phyloP scores from a whole-genome alignment of 2,888 invertebrate genomes.

The Litoditis marina region DNA sequence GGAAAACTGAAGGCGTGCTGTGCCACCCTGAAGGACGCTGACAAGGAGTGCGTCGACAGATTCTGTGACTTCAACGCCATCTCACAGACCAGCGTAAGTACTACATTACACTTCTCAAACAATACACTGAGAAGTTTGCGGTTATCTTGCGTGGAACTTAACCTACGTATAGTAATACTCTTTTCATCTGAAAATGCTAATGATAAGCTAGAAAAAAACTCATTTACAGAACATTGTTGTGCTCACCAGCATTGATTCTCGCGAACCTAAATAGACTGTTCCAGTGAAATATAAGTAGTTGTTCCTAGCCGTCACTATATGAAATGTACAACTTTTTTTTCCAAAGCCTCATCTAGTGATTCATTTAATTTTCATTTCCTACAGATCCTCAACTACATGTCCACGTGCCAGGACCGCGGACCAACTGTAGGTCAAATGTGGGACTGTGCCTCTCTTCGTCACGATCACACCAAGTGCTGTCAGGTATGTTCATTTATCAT shows the following conservation, averaged over 20 bases:
- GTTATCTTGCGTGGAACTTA: background rate
- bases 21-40: conserved; percentile 43
- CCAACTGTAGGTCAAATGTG: conserved; percentile 60
- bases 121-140: too few species aligned
- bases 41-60: conserved; percentile 54
- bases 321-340: too few species aligned
- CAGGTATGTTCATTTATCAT: conserved; percentile 22
- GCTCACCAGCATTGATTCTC: too few species aligned
- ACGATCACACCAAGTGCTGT: conserved; percentile 58
- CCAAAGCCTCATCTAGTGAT: too few species aligned
- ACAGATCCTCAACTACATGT: conserved; percentile 57
- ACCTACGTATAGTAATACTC: background rate
- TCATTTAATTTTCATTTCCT: too few species aligned
- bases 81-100: conserved; percentile 56
- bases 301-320: background rate
- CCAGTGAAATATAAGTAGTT: background rate
- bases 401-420: conserved; percentile 56
- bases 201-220: background rate
- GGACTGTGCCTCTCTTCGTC: conserved; percentile 59
- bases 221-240: background rate
- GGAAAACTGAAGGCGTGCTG: conserved; percentile 59
- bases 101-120: too few species aligned
- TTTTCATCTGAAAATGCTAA: background rate
- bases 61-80: conserved; percentile 61
- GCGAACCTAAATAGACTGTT: too few species aligned